A percentile compares a stretch with the other conserved stretches of the same genome.
Evolutionary conservation across 64 coral and sea anemone species (phyloP).

Genomic region (Montipora sp.): DNA sequence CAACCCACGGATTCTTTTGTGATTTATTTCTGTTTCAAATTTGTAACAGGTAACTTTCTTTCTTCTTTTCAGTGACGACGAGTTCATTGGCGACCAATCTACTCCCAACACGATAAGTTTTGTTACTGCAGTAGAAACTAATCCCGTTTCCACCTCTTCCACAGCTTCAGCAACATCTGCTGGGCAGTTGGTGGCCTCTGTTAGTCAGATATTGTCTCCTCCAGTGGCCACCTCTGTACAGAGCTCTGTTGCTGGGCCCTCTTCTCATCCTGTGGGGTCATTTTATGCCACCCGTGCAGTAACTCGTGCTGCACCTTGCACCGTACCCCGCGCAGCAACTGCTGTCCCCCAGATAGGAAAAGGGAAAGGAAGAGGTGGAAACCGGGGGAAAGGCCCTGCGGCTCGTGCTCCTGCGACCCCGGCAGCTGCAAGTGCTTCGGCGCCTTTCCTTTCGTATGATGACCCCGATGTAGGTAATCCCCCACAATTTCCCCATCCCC

Average conservation of each 20-base stretch:
- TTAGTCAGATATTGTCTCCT: slow-evolving; percentile 33
- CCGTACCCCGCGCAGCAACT: neutral
- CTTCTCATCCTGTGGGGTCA: slow-evolving; percentile 3
- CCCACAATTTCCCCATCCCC: slow-evolving; percentile 1
- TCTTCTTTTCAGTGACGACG: too few species aligned
- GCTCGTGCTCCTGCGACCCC: neutral
- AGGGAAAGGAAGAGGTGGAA: neutral
- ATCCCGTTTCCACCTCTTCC: slow-evolving; percentile 30
- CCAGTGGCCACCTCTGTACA: slow-evolving; percentile 28
- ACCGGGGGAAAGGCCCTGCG: neutral
- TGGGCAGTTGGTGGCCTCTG: slow-evolving; percentile 7
- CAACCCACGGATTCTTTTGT: too few species aligned
- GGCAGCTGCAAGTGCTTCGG: neutral
- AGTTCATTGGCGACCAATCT: neutral
- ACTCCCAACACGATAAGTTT: neutral
- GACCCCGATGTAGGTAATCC: slow-evolving; percentile 16
- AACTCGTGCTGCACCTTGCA: slow-evolving; percentile 31
- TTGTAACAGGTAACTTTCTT: too few species aligned
- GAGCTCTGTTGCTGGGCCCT: slow-evolving; percentile 25
- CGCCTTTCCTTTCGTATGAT: slow-evolving; percentile 1
- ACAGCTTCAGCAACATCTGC: slow-evolving; percentile 52
- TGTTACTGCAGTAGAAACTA: neutral
- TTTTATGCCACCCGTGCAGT: slow-evolving; percentile 26
- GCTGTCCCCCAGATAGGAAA: slow-evolving; percentile 3
- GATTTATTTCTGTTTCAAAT: too few species aligned